Evolutionary conservation across 2,888 invertebrate genomes (phyloP).

Genomic region (Dicranocentrus wangi): DNA sequence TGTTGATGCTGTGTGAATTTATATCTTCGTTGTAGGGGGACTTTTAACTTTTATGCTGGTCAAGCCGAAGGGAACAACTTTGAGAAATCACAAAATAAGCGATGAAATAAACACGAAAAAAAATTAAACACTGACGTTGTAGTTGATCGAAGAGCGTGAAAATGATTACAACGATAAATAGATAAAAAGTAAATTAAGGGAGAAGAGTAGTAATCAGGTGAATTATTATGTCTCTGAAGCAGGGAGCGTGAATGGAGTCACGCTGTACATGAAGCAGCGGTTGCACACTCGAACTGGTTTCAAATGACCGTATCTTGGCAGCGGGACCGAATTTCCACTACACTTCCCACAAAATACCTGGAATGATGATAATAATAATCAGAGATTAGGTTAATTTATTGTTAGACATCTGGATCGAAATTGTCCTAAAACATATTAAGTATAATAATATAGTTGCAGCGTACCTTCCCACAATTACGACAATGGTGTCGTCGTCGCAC

Average conservation of each 20-base stretch:
- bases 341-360: slow-evolving; percentile 96
- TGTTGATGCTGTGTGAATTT: too few species aligned
- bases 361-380: slow-evolving; percentile 69
- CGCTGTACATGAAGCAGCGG: slow-evolving; percentile 86
- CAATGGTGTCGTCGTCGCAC: slow-evolving; percentile 97
- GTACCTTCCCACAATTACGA: slow-evolving; percentile 89
- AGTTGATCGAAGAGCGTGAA: too few species aligned
- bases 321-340: slow-evolving; percentile 92
- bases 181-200: background rate
- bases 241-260: slow-evolving; percentile 79
- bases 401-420: too few species aligned
- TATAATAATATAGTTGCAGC: background rate
- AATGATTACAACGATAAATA: too few species aligned
- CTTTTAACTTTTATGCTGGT: too few species aligned
- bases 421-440: slow-evolving; percentile 35
- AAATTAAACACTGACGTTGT: too few species aligned
- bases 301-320: slow-evolving; percentile 92
- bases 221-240: slow-evolving; percentile 57
- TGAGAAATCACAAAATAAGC: too few species aligned
- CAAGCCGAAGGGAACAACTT: too few species aligned
- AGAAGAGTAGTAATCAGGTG: background rate
- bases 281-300: slow-evolving; percentile 96
- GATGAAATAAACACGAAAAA: too few species aligned
- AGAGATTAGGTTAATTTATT: slow-evolving; percentile 20
- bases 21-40: too few species aligned